Evolutionary conservation across 2,888 invertebrate species (phyloP).

Genomic region (Ornithoptera priamus): DNA sequence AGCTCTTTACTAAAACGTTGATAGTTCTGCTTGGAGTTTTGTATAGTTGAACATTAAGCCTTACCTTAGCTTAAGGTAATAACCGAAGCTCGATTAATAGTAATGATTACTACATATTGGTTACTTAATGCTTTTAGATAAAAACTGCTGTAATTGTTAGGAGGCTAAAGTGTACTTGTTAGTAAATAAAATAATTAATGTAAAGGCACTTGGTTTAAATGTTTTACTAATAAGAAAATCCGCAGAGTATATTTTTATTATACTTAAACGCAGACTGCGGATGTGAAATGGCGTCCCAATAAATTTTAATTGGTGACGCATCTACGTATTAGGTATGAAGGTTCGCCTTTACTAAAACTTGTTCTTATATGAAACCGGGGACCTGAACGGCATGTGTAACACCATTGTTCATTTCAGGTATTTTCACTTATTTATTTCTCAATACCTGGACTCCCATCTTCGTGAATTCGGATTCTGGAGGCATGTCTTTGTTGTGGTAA

Average conservation of each 20-base stretch:
- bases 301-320: slow-evolving; percentile 16
- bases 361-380: background rate
- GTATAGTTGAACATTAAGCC: no score
- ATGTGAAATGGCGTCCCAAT: background rate
- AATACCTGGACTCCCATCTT: slow-evolving; percentile 38
- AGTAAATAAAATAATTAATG: background rate
- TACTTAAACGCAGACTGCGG: slow-evolving; percentile 4
- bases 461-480: slow-evolving; percentile 38
- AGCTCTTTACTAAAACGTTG: no score
- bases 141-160: no score
- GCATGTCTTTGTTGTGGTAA: slow-evolving; percentile 43
- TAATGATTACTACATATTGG: no score
- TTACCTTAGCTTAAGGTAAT: no score
- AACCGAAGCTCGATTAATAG: no score
- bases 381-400: slow-evolving; percentile 16
- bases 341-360: slow-evolving; percentile 3
- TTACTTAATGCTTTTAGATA: no score
- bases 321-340: slow-evolving; percentile 10
- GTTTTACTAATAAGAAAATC: background rate
- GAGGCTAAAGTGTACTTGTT: no score
- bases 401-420: slow-evolving; percentile 23
- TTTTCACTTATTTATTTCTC: slow-evolving; percentile 29
- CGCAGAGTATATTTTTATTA: background rate
- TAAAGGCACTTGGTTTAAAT: background rate
- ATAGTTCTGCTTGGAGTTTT: no score